Evolutionary conservation across 1,140 invertebrate species (phyloP).

Genomic region (Holotrichia oblita): DNA sequence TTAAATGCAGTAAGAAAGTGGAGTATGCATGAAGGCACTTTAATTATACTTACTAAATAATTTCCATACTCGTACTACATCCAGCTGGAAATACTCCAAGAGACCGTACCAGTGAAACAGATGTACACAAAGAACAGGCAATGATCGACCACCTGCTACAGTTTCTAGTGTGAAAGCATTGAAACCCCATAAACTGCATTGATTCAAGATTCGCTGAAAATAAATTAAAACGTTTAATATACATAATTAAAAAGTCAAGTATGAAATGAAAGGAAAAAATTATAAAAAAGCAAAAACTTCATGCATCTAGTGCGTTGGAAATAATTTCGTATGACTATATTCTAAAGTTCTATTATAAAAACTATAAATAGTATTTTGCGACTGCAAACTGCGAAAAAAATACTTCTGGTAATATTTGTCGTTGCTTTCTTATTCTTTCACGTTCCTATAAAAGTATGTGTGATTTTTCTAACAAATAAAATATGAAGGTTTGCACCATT

Average conservation of each 20-base stretch:
- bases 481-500: too few species aligned
- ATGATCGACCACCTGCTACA: slow-evolving; percentile 84
- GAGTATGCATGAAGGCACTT: background rate
- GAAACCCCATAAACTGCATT: slow-evolving; percentile 82
- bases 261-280: too few species aligned
- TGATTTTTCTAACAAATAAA: too few species aligned
- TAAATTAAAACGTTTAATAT: background rate
- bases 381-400: too few species aligned
- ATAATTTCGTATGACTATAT: too few species aligned
- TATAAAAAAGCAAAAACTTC: background rate
- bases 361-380: too few species aligned
- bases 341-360: too few species aligned
- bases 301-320: too few species aligned
- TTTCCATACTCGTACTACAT: slow-evolving; percentile 86
- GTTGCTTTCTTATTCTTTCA: too few species aligned
- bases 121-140: slow-evolving; percentile 86
- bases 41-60: slow-evolving; percentile 78
- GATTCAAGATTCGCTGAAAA: slow-evolving; percentile 77
- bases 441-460: too few species aligned
- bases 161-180: slow-evolving; percentile 89
- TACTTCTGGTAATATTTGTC: too few species aligned
- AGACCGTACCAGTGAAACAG: slow-evolving; percentile 89
- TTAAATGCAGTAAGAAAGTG: background rate
- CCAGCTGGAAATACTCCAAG: slow-evolving; percentile 83
- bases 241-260: background rate